phyloP scores from a whole-genome alignment of 2,113 vertebrate genomes.

The Rhodinocichla rosea region DNA sequence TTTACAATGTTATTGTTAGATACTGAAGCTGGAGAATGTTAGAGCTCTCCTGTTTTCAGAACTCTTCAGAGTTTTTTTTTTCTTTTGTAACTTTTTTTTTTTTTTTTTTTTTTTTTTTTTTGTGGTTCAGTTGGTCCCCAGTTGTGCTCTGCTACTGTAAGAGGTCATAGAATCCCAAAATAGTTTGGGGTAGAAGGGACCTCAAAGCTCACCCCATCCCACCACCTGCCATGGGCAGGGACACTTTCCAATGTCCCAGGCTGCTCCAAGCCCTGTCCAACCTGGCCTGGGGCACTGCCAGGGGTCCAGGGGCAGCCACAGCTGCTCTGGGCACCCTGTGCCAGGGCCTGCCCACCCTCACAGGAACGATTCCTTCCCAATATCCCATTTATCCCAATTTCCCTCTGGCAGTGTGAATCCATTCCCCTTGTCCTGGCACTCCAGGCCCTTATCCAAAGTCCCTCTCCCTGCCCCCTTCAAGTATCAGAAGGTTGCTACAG shows the following conservation, averaged over 20 bases:
- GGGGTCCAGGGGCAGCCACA: background rate
- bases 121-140: background rate
- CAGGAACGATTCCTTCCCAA: background rate
- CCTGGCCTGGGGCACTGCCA: background rate
- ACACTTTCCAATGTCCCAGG: background rate
- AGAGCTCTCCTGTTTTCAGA: background rate
- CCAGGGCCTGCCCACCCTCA: rapidly evolving
- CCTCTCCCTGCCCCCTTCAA: background rate
- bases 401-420: background rate
- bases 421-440: background rate
- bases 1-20: background rate
- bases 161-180: background rate
- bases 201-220: rapidly evolving
- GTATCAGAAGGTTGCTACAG: background rate
- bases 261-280: rapidly evolving
- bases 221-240: background rate
- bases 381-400: background rate
- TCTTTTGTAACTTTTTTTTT: background rate
- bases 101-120: background rate
- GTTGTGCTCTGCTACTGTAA: background rate
- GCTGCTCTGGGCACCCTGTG: background rate
- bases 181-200: background rate
- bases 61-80: background rate
- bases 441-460: background rate
- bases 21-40: background rate